Percentiles rank a stretch among this genome's conserved stretches.
These are phyloP conservation scores for Petrosia ficiformis DNA, from an alignment of 37 sponge, comb jelly and placozoan species.

Conservation along the genomic window DNA sequence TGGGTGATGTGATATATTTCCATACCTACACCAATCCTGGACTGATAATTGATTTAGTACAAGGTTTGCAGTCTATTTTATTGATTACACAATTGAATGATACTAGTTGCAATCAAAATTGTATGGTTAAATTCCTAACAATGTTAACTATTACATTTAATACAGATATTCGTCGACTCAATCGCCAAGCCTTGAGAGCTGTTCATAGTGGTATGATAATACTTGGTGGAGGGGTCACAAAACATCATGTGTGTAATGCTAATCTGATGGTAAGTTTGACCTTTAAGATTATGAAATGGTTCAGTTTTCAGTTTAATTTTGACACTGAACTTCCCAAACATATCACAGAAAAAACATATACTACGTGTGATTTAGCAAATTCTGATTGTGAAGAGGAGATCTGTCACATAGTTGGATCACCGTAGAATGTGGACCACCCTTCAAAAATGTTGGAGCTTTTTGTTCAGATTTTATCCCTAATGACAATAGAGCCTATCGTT, in stretches of 20 bases:
- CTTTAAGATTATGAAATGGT: neutral
- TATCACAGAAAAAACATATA: no score
- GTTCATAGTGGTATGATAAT: slow-evolving; percentile 95
- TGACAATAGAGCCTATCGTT: no score
- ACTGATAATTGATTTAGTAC: slow-evolving; percentile 86
- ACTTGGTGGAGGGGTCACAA: slow-evolving; percentile 94
- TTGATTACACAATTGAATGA: neutral
- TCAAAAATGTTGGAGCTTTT: no score
- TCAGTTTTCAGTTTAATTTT: neutral
- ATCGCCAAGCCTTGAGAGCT: slow-evolving; percentile 75
- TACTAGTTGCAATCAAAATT: neutral
- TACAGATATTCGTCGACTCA: slow-evolving; percentile 84
- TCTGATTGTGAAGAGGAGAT: no score
- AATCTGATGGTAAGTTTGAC: slow-evolving; percentile 89
- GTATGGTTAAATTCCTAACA: neutral
- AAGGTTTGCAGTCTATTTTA: slow-evolving; percentile 77
- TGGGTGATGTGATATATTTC: slow-evolving; percentile 96
- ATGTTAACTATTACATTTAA: neutral
- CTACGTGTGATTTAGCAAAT: no score
- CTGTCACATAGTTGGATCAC: no score
- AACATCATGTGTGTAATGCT: slow-evolving; percentile 98
- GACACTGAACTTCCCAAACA: neutral
- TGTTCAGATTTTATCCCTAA: no score
- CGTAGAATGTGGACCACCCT: no score
- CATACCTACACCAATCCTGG: slow-evolving; percentile 91